Evolutionary conservation across 2,113 vertebrate genomes (phyloP).

Genomic region (Nycticorax nycticorax): DNA sequence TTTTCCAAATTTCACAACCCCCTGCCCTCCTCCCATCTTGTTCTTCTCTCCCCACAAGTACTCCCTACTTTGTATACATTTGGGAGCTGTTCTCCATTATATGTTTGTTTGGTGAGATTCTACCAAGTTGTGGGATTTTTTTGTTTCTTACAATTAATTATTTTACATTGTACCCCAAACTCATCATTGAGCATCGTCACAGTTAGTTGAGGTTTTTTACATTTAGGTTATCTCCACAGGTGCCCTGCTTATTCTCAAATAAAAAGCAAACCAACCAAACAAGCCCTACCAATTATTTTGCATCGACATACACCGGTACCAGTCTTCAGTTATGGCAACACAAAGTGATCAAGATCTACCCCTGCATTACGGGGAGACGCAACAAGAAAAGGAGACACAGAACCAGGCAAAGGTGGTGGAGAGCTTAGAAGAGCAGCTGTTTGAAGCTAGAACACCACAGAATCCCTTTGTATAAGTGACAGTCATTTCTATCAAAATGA

Average conservation of each 20-base stretch:
- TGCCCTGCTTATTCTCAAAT: background rate
- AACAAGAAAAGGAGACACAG: background rate
- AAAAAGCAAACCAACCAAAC: background rate
- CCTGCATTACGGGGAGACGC: background rate
- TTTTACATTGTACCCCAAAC: background rate
- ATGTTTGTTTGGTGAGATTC: background rate
- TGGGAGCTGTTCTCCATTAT: background rate
- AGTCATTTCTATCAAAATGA: background rate
- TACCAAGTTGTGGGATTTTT: background rate
- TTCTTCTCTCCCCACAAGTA: background rate
- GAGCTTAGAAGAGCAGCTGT: background rate
- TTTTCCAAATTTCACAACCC: background rate
- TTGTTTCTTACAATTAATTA: background rate
- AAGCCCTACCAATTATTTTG: background rate
- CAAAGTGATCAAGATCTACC: background rate
- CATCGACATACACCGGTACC: accelerated
- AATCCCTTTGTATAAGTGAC: accelerated
- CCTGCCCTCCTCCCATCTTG: background rate
- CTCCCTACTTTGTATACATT: background rate
- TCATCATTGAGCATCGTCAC: accelerated
- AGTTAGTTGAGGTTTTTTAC: background rate
- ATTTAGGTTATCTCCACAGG: background rate
- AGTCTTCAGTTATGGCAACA: background rate
- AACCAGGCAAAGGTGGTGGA: background rate
- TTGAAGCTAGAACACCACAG: background rate